Conservation (phyloP, 2,797 vertebrate species). For the Heteromormyrus szaboi region DNA sequence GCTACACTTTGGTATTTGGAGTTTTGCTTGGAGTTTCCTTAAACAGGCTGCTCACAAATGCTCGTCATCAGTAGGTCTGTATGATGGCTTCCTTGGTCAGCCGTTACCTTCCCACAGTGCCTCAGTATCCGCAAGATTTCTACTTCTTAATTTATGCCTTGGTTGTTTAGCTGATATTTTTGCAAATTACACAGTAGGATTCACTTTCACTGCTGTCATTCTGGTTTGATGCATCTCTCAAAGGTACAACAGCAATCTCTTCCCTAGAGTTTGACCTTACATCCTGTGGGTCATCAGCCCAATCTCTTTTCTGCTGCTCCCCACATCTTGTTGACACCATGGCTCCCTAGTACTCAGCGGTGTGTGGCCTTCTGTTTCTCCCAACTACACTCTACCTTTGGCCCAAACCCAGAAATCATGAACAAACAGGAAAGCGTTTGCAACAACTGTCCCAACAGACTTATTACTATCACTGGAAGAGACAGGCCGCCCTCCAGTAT, state of each 20-base stretch:
- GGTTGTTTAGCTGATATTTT: background rate
- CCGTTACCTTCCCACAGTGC: background rate
- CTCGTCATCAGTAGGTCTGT: background rate
- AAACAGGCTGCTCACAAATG: background rate
- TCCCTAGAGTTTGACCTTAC: background rate
- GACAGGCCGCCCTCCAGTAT: constrained; percentile 34
- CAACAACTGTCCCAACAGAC: constrained; percentile 54
- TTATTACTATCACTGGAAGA: constrained; percentile 42
- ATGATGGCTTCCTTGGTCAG: background rate
- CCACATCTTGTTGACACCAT: background rate
- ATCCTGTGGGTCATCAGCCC: background rate
- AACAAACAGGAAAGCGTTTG: constrained; percentile 64
- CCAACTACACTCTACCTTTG: constrained; percentile 15
- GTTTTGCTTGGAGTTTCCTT: background rate
- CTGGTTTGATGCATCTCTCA: background rate
- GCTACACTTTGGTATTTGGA: background rate
- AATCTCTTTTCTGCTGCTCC: background rate
- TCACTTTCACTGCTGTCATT: background rate
- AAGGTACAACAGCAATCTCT: background rate
- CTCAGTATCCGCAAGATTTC: background rate
- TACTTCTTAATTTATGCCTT: background rate
- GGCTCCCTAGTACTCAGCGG: background rate
- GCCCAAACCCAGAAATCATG: constrained; percentile 26
- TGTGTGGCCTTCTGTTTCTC: background rate
- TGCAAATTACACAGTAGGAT: background rate